These are phyloP conservation scores for Pontoporia blainvillei DNA, from an alignment of 2,113 vertebrate genomes.

Conservation along the genomic window DNA sequence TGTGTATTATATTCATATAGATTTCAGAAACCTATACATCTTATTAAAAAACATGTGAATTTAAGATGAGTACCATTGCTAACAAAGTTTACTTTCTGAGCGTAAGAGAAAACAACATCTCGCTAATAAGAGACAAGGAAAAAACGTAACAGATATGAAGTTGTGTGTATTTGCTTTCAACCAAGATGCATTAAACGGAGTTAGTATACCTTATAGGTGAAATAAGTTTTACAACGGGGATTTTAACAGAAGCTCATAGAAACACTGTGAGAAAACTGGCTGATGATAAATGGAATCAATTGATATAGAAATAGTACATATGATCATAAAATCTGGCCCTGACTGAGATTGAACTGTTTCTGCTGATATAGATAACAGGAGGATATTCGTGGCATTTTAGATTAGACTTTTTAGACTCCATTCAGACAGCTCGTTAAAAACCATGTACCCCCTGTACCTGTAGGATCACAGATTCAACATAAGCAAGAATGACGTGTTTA, in stretches of 20 bases:
- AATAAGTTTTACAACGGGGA: constrained; percentile 16
- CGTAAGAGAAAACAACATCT: background rate
- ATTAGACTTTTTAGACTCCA: background rate
- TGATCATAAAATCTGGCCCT: background rate
- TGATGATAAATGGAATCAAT: constrained; percentile 18
- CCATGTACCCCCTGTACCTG: background rate
- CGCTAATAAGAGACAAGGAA: background rate
- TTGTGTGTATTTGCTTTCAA: background rate
- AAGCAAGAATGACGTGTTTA: background rate
- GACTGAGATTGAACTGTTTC: background rate
- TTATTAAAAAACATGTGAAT: constrained; percentile 10
- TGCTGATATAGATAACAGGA: background rate
- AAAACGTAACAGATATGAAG: background rate
- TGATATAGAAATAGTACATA: background rate
- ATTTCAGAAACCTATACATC: constrained; percentile 20
- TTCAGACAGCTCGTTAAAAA: background rate
- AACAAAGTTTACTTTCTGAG: background rate
- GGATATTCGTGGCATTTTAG: background rate
- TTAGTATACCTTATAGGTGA: constrained; percentile 5
- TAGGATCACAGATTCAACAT: background rate
- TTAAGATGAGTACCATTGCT: background rate
- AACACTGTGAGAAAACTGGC: background rate
- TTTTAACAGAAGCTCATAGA: background rate
- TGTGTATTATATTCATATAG: background rate
- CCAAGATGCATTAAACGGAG: constrained; percentile 28